These are phyloP conservation scores for Dendropsophus ebraccatus DNA, from an alignment of 2,113 vertebrate genomes.

Conservation along the genomic window DNA sequence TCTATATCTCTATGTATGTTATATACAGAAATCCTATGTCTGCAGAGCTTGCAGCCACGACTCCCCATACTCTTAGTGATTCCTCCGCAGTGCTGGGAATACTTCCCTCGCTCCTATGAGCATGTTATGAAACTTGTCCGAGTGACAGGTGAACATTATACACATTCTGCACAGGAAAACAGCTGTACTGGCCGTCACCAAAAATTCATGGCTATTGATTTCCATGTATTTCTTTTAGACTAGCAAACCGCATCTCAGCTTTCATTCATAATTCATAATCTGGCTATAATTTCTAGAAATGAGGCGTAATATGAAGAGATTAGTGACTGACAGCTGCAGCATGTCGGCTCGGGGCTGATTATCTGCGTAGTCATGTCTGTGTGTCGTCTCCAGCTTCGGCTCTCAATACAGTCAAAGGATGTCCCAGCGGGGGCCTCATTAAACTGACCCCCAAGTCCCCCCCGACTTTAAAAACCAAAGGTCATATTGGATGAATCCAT, in stretches of 20 bases:
- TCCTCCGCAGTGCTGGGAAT: neutral
- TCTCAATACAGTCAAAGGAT: neutral
- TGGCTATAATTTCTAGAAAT: conserved; percentile 40
- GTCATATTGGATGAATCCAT: conserved; percentile 41
- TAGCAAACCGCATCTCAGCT: neutral
- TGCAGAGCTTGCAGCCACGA: neutral
- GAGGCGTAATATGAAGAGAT: conserved; percentile 37
- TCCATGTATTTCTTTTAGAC: conserved; percentile 21
- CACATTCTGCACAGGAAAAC: conserved; percentile 25
- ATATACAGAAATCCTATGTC: too few species aligned
- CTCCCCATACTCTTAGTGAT: neutral
- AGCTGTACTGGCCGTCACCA: conserved; percentile 22
- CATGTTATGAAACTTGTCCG: neutral
- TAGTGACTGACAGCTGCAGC: conserved; percentile 41
- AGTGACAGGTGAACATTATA: conserved; percentile 23
- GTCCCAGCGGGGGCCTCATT: conserved; percentile 40
- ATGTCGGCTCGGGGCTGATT: conserved; percentile 13
- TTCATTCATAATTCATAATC: conserved; percentile 38
- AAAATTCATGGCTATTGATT: conserved; percentile 34
- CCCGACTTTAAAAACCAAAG: conserved; percentile 45
- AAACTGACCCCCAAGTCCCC: conserved; percentile 48
- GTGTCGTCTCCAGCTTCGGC: conserved; percentile 9
- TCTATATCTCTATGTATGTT: too few species aligned
- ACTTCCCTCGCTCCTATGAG: neutral
- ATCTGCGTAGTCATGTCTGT: conserved; percentile 7